Evolutionary conservation across 2,113 vertebrate genomes (phyloP).

Genomic region (Rutilus rutilus): DNA sequence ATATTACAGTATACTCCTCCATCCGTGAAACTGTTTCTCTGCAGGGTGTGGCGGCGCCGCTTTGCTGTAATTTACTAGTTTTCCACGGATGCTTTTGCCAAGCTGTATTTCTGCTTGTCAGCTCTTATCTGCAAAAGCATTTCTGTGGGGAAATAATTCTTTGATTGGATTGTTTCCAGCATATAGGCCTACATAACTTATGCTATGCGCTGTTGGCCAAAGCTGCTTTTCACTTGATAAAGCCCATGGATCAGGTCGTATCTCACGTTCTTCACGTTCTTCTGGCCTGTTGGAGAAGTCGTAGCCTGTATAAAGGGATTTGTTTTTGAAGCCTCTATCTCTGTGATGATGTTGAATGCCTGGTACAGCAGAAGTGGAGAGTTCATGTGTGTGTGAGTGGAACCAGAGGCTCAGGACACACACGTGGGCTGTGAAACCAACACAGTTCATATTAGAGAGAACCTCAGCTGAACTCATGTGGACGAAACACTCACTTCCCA

Average conservation of each 20-base stretch:
- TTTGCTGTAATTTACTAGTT: neutral
- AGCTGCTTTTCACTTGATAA: too few relatives aligned
- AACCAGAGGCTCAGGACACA: too few relatives aligned
- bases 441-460: too few relatives aligned
- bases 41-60: neutral
- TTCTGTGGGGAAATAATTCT: neutral
- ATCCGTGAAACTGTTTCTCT: neutral
- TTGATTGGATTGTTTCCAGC: neutral
- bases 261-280: too few relatives aligned
- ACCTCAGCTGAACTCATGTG: neutral
- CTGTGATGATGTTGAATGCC: neutral
- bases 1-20: neutral
- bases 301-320: too few relatives aligned
- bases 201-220: too few relatives aligned
- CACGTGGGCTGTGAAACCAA: too few relatives aligned
- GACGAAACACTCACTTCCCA: neutral
- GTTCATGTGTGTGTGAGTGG: too few relatives aligned
- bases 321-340: too few relatives aligned
- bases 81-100: neutral
- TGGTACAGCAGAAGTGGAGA: neutral
- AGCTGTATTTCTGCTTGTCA: neutral
- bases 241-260: too few relatives aligned
- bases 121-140: neutral
- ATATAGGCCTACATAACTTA: neutral
- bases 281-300: too few relatives aligned